phyloP scores from a whole-genome alignment of 2,113 vertebrate genomes.

The Rutilus rutilus region DNA sequence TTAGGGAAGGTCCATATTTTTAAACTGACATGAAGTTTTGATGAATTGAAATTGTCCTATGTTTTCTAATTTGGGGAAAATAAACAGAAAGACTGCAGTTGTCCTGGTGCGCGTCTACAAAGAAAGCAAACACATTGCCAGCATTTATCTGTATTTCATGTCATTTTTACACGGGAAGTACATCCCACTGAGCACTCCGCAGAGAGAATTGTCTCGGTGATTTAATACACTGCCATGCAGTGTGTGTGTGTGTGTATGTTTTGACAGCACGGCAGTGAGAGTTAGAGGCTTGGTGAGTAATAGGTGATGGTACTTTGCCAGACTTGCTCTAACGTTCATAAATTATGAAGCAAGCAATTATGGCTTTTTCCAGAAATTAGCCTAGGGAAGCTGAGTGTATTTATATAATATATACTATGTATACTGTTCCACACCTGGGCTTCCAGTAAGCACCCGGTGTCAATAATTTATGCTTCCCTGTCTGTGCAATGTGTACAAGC shows the following conservation, averaged over 20 bases:
- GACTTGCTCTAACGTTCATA: slow-evolving; percentile 69
- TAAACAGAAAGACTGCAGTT: neutral
- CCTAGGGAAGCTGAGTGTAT: slow-evolving; percentile 72
- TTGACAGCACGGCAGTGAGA: slow-evolving; percentile 22
- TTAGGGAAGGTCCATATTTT: neutral
- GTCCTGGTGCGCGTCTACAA: slow-evolving; percentile 16
- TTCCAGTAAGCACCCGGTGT: slow-evolving; percentile 69
- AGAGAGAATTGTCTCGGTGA: slow-evolving; percentile 43
- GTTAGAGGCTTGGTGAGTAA: slow-evolving; percentile 67
- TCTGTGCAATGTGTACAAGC: slow-evolving; percentile 58
- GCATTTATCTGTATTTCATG: slow-evolving; percentile 33
- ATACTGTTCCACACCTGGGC: slow-evolving; percentile 77
- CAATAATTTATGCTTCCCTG: slow-evolving; percentile 74
- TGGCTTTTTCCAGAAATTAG: slow-evolving; percentile 77
- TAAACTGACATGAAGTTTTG: neutral
- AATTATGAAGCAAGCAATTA: slow-evolving; percentile 80
- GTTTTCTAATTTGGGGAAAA: neutral
- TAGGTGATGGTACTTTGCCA: slow-evolving; percentile 73
- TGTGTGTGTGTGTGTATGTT: slow-evolving; percentile 35
- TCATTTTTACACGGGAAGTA: slow-evolving; percentile 10
- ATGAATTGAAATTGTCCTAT: neutral
- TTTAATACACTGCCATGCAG: slow-evolving; percentile 10
- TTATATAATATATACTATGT: slow-evolving; percentile 50
- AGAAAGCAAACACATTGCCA: neutral
- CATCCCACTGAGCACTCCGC: slow-evolving; percentile 12